phyloP scores from a whole-genome alignment of 2,113 vertebrate genomes.

The Donacobius atricapilla region DNA sequence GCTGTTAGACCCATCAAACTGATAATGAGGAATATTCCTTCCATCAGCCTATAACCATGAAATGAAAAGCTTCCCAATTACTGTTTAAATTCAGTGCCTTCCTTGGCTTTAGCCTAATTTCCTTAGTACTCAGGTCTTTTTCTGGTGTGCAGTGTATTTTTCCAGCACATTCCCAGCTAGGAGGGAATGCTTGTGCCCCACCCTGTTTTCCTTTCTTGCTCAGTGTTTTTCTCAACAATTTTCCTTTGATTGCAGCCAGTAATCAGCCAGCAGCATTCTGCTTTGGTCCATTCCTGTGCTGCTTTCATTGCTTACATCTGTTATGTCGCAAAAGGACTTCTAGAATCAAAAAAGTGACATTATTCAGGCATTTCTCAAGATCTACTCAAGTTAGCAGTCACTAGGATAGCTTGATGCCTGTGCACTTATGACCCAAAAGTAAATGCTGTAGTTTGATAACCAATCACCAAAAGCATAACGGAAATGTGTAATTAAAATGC shows the following conservation, averaged over 20 bases:
- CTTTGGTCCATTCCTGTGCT: neutral
- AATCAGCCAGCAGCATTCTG: neutral
- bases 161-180: neutral
- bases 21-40: neutral
- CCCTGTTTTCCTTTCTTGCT: neutral
- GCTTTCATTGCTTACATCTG: neutral
- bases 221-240: neutral
- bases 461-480: neutral
- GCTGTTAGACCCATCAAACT: neutral
- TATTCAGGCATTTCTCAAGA: neutral
- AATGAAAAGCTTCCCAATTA: slow-evolving; percentile 10
- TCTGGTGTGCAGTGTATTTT: neutral
- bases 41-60: neutral
- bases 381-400: neutral
- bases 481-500: neutral
- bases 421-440: neutral
- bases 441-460: neutral
- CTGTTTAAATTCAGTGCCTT: neutral
- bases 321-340: neutral
- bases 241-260: neutral
- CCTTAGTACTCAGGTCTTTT: neutral
- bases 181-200: neutral
- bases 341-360: neutral
- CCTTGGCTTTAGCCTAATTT: neutral
- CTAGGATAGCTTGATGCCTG: neutral